Evolutionary conservation across 2,888 invertebrate genomes (phyloP).

Genomic region (Pyrrhia umbra): DNA sequence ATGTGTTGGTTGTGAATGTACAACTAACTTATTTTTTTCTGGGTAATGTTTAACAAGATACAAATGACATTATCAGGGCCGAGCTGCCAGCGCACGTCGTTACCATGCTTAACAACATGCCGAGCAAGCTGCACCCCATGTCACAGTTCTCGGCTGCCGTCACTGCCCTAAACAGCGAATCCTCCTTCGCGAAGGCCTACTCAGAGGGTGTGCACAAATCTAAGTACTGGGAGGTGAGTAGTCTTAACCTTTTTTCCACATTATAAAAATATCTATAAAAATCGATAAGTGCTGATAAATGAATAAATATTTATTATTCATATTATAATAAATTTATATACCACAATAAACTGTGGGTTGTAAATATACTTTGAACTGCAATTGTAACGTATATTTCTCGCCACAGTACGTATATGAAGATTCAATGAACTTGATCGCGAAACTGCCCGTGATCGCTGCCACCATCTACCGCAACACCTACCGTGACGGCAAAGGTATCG

Average conservation of each 20-base stretch:
- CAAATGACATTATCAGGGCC: slow-evolving; percentile 90
- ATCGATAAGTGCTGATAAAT: too few species aligned
- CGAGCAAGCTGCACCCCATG: slow-evolving; percentile 97
- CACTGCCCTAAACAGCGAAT: slow-evolving; percentile 97
- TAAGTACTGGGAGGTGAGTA: slow-evolving; percentile 95
- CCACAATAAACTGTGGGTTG: too few species aligned
- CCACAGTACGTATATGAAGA: slow-evolving; percentile 95
- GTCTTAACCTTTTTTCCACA: too few species aligned
- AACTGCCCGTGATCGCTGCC: slow-evolving; percentile 97
- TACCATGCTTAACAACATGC: slow-evolving; percentile 97
- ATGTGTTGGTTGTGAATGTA: too few species aligned
- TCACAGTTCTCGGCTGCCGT: slow-evolving; percentile 97
- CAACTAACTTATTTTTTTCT: not conserved
- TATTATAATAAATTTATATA: too few species aligned
- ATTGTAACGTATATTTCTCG: slow-evolving; percentile 10
- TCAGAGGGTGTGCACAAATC: slow-evolving; percentile 96
- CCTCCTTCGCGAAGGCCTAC: slow-evolving; percentile 97
- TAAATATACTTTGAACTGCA: too few species aligned
- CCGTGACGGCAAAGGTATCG: slow-evolving; percentile 95
- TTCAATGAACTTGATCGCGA: slow-evolving; percentile 98
- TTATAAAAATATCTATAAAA: too few species aligned
- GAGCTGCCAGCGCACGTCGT: slow-evolving; percentile 98
- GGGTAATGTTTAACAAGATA: not conserved
- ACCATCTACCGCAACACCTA: slow-evolving; percentile 98
- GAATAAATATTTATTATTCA: too few species aligned